A percentile compares a stretch with the other conserved stretches of the same genome.
These are phyloP conservation scores for Agapornis roseicollis DNA, from an alignment of 2,113 vertebrate genomes.

Conservation along the genomic window DNA sequence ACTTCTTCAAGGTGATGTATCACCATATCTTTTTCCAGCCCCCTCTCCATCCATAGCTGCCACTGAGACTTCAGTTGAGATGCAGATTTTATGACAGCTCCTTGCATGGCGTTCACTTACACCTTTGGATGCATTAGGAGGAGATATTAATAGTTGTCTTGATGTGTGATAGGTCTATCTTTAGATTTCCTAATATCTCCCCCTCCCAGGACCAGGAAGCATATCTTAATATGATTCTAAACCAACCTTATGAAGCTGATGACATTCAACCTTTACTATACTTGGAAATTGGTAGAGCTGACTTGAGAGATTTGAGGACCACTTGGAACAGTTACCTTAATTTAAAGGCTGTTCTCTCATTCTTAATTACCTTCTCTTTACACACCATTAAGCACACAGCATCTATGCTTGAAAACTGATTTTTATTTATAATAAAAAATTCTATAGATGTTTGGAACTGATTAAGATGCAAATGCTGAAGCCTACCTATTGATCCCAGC, in stretches of 20 bases:
- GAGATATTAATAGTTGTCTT: not conserved
- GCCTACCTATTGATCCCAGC: not conserved
- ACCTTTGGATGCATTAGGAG: not conserved
- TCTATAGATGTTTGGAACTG: not conserved
- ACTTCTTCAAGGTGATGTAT: not conserved
- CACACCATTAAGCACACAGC: not conserved
- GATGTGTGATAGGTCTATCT: not conserved
- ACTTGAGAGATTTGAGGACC: not conserved
- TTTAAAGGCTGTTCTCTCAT: not conserved
- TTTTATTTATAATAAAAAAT: not conserved
- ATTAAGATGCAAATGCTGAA: not conserved
- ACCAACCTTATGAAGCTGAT: not conserved
- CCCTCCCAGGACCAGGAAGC: not conserved
- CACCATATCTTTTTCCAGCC: not conserved
- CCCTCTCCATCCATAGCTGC: not conserved
- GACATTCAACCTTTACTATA: not conserved
- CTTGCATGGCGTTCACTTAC: accelerated
- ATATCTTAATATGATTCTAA: not conserved
- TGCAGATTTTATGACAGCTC: not conserved
- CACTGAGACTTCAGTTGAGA: not conserved
- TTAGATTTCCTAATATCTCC: not conserved
- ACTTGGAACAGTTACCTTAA: not conserved
- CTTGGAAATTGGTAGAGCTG: not conserved
- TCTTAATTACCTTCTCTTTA: not conserved
- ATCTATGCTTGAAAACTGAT: not conserved